These are phyloP conservation scores for Watsonalla cultraria DNA, from an alignment of 2,888 invertebrate genomes.

Conservation along the genomic window DNA sequence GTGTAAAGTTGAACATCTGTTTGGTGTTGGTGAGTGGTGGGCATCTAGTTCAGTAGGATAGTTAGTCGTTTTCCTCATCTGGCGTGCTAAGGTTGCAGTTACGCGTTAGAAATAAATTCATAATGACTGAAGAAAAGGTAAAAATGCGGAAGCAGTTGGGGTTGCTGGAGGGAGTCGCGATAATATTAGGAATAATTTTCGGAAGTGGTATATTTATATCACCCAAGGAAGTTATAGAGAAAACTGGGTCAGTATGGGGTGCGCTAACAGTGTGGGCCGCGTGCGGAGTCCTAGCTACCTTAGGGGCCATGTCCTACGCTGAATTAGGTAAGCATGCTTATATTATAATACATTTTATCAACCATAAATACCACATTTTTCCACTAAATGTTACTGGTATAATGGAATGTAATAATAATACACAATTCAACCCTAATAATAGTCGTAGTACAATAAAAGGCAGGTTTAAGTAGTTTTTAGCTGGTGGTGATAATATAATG, in stretches of 20 bases:
- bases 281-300: conserved; percentile 92
- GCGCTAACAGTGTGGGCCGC: conserved; percentile 92
- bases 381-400: no score
- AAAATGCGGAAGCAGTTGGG: conserved; percentile 94
- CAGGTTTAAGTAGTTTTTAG: no score
- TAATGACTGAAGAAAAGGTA: conserved; percentile 77
- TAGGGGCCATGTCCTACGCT: conserved; percentile 98
- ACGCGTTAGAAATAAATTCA: conserved; percentile 3
- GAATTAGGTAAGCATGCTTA: conserved; percentile 84
- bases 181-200: conserved; percentile 95
- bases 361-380: no score
- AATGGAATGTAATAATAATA: no score
- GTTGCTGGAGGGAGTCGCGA: conserved; percentile 93
- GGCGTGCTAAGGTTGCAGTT: no score
- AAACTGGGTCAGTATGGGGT: conserved; percentile 93
- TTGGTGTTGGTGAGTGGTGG: no score
- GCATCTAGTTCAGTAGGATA: no score
- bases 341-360: not conserved
- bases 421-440: no score
- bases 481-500: no score
- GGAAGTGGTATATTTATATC: conserved; percentile 98
- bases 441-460: no score
- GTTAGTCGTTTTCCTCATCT: no score
- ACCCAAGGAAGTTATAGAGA: conserved; percentile 94
- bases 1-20: no score